These are phyloP conservation scores for Tachysurus fulvidraco DNA, from an alignment of 2,113 vertebrate genomes.

Conservation along the genomic window DNA sequence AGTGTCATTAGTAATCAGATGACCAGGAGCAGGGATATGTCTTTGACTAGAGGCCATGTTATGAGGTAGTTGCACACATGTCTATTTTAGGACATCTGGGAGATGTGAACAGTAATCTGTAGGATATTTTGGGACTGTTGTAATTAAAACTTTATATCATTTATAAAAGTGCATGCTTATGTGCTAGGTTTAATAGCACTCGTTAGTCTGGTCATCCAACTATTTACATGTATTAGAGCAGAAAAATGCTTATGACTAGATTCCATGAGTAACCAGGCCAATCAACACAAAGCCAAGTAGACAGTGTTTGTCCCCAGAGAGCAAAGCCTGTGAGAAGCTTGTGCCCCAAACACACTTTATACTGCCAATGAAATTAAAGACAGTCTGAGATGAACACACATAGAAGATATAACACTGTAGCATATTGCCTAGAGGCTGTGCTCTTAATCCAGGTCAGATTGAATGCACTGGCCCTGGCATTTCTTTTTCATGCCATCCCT, in stretches of 20 bases:
- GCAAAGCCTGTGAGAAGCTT: slow-evolving; percentile 18
- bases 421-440: slow-evolving; percentile 7
- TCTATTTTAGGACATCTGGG: neutral
- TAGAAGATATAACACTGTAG: neutral
- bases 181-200: neutral
- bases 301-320: slow-evolving; percentile 30
- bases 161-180: neutral
- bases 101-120: neutral
- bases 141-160: neutral
- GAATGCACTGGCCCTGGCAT: slow-evolving; percentile 17
- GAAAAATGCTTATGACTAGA: slow-evolving; percentile 54
- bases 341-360: neutral
- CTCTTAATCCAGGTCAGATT: slow-evolving; percentile 44
- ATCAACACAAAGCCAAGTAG: slow-evolving; percentile 58
- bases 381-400: slow-evolving; percentile 22
- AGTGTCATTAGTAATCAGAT: neutral
- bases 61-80: neutral
- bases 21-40: neutral
- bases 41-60: neutral
- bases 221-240: slow-evolving; percentile 48
- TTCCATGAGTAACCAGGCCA: slow-evolving; percentile 65
- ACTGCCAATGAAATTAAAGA: slow-evolving; percentile 4
- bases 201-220: slow-evolving; percentile 34
- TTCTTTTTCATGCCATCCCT: slow-evolving; percentile 49
- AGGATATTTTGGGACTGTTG: neutral